phyloP scores from a whole-genome alignment of 2,797 vertebrate genomes.

The Anisognathus igniventris region DNA sequence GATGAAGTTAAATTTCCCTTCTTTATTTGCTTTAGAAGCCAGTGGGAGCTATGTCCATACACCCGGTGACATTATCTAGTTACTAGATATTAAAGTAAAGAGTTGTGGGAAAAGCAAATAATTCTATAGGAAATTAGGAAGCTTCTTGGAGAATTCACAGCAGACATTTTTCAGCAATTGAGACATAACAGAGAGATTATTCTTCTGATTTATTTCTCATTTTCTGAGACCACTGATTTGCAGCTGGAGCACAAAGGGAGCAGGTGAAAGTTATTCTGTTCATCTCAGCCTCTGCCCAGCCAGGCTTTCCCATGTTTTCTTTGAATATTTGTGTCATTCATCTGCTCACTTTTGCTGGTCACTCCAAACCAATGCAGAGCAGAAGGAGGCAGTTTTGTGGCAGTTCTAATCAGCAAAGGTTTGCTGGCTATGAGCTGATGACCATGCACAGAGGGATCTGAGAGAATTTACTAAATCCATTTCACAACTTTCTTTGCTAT shows the following conservation, averaged over 20 bases:
- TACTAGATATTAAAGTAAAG: background rate
- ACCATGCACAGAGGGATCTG: background rate
- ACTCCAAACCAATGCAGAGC: background rate
- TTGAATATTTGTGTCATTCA: rapidly evolving
- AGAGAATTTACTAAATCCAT: background rate
- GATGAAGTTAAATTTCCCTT: background rate
- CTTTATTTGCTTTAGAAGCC: background rate
- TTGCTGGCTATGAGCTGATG: background rate
- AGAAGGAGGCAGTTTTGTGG: background rate
- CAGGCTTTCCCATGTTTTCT: background rate
- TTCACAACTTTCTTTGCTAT: background rate
- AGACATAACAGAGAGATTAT: background rate
- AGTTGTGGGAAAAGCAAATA: background rate
- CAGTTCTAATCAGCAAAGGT: background rate
- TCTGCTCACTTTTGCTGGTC: background rate
- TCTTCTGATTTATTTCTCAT: background rate
- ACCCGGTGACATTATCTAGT: background rate
- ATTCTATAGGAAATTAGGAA: background rate
- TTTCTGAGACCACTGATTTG: background rate
- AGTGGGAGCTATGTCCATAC: background rate
- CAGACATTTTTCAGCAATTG: background rate
- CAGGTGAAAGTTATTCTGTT: background rate
- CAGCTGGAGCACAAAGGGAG: background rate
- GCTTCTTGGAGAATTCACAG: background rate
- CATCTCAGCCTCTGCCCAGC: background rate